Base-by-base conservation (phyloP, 2,888 invertebrate species). In the Diachrysia chrysitis region DNA sequence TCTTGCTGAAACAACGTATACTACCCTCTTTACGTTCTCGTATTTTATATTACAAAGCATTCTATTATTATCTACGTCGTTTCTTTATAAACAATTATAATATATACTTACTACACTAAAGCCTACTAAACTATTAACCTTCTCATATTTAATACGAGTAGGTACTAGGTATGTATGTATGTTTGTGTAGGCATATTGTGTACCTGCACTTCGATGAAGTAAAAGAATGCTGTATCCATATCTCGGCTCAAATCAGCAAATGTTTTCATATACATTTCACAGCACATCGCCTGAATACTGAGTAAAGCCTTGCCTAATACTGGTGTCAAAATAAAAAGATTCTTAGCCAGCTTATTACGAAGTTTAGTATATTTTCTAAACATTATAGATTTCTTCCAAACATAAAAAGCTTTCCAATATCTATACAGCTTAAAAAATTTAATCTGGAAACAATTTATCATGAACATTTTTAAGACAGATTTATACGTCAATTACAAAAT, bases 331-430 rank as follows among this genome's bases (percentile, higher is more conserved):
- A 97, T 96, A 83, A 98, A 98, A 0, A 98, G 94, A 86, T 97
- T 96, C 51, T 97, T 96, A 19, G 96, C 95, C 21, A 98, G 89
- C 74, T 93, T 93, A 65, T 93, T 93, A 71, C 96, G 95, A 0
- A 97, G 96, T 21, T 93, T 91, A 37, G 92, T 94, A 63, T 96
- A 96, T 89, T 98, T 98, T 68, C 96, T 96, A 84, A 96, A 97
- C 48, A 96, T 92, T 32, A 98, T 96, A 17, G 96, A 96, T 88
- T 97, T 97, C 66, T 96, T 95, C 98, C 98, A 98, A 0, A 97
- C 96, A 83, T 96, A 97, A 88, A 98, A 98, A 0, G 97, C 97
- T 91, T 98, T 98, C 97, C 97, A 97, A 70, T 96, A 95, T 16
- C 97, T 96, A 84, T 97, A 98, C 32, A 96, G 92, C 56, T 93